A percentile compares a stretch with the other conserved stretches of the same genome.
These are phyloP conservation scores for Apogon talboti DNA, from an alignment of 2,797 vertebrate genomes.

Conservation along the genomic window DNA sequence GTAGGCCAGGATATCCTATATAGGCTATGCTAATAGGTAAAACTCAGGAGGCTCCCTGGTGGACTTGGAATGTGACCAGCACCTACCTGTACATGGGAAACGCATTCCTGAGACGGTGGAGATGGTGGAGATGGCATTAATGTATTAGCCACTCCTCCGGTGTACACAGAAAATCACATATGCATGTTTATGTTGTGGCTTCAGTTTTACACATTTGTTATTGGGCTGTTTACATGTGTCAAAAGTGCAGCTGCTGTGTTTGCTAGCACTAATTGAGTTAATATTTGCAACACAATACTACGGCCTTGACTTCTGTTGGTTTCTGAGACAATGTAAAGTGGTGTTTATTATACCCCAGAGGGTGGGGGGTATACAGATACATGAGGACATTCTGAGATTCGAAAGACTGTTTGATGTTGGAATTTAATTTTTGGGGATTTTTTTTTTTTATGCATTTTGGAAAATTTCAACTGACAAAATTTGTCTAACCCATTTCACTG, in stretches of 20 bases:
- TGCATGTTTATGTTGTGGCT: conserved; percentile 38
- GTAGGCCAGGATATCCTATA: conserved; percentile 77
- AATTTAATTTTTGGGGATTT: no score
- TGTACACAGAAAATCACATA: conserved; percentile 43
- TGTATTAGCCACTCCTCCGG: conserved; percentile 43
- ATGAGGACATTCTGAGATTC: no score
- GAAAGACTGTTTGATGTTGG: no score
- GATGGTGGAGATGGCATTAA: conserved; percentile 37
- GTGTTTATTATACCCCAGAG: neutral
- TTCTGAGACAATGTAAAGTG: neutral
- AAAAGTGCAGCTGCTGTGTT: conserved; percentile 14
- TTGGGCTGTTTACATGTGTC: conserved; percentile 30
- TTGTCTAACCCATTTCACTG: no score
- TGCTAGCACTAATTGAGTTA: conserved; percentile 17
- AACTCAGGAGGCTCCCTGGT: conserved; percentile 50
- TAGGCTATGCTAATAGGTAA: conserved; percentile 71
- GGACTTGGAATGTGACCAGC: conserved; percentile 53
- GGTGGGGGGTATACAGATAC: neutral
- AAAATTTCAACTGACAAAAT: no score
- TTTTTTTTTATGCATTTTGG: no score
- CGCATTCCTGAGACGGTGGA: conserved; percentile 32
- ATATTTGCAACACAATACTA: conserved; percentile 11
- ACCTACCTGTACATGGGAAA: conserved; percentile 54
- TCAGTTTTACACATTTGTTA: conserved; percentile 45
- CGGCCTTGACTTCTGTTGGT: neutral